These are phyloP conservation scores for Sula dactylatra DNA, from an alignment of 2,113 vertebrate genomes.

Conservation along the genomic window DNA sequence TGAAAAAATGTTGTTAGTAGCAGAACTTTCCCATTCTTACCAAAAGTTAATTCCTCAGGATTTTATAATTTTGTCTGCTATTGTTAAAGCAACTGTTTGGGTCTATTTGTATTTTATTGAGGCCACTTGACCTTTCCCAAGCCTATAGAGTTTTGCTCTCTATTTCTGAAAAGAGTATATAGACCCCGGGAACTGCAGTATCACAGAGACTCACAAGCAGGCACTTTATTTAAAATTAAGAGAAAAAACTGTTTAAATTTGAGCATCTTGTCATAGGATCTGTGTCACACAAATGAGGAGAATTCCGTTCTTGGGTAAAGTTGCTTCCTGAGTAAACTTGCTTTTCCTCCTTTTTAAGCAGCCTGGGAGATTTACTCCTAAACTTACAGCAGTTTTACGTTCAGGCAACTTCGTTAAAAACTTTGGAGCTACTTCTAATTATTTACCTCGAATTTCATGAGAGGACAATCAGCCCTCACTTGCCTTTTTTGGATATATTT, in stretches of 20 bases:
- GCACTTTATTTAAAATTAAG: neutral
- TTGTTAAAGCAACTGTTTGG: neutral
- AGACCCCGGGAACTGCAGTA: neutral
- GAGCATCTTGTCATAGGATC: neutral
- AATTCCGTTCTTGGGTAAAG: neutral
- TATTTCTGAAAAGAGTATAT: neutral
- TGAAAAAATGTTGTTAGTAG: neutral
- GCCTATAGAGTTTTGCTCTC: neutral
- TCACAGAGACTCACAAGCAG: neutral
- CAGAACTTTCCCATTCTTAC: neutral
- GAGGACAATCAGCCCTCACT: neutral
- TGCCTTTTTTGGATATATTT: neutral
- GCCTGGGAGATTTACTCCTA: neutral
- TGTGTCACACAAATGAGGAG: neutral
- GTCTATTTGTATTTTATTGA: conserved; percentile 9
- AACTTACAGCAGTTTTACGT: neutral
- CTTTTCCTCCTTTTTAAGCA: neutral
- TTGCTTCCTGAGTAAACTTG: neutral
- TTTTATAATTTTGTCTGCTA: neutral
- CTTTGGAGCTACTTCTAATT: conserved; percentile 8
- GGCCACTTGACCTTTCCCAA: conserved; percentile 19
- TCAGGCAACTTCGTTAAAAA: neutral
- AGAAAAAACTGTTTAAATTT: neutral
- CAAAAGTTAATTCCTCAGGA: neutral
- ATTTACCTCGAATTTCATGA: neutral